phyloP scores from a whole-genome alignment of 2,797 vertebrate genomes.

The Lagodon rhomboides region DNA sequence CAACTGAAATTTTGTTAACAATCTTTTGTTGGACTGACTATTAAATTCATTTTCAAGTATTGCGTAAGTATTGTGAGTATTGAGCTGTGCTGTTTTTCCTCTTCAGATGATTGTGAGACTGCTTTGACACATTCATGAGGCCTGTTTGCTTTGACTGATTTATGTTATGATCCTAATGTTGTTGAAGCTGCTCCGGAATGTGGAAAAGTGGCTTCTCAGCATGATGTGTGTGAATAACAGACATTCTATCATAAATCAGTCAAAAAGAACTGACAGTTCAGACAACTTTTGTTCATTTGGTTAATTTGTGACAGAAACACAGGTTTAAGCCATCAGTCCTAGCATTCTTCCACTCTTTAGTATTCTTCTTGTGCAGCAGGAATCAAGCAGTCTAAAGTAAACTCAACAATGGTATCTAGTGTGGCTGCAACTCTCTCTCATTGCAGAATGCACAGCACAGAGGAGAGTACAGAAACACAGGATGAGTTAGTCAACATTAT shows the following conservation, averaged over 20 bases:
- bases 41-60: too few species aligned
- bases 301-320: too few species aligned
- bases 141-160: neutral
- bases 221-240: neutral
- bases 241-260: neutral
- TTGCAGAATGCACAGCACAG: conserved; percentile 30
- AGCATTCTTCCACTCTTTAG: conserved; percentile 1
- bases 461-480: conserved; percentile 36
- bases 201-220: neutral
- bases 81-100: neutral
- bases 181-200: conserved; percentile 25
- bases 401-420: conserved; percentile 19
- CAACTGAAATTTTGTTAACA: too few species aligned
- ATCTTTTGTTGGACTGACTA: too few species aligned
- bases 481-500: conserved; percentile 64
- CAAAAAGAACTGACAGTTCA: neutral
- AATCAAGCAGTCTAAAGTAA: neutral
- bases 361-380: neutral
- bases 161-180: neutral
- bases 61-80: neutral
- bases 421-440: conserved; percentile 6
- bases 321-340: neutral
- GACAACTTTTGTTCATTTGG: neutral
- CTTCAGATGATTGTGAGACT: neutral
- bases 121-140: neutral